phyloP scores from a whole-genome alignment of 2,888 invertebrate species.

The Resseliella maxima region DNA sequence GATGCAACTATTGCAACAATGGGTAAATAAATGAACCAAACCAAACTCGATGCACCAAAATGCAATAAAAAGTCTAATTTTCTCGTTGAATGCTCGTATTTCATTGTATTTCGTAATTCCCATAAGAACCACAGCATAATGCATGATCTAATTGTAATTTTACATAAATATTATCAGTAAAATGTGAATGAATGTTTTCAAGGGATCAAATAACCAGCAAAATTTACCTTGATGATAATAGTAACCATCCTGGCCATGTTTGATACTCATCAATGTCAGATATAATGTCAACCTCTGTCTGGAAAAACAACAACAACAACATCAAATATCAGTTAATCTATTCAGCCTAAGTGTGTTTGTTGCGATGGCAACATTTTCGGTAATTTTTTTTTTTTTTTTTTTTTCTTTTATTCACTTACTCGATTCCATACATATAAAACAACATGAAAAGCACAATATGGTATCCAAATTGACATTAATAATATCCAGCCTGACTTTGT shows the following conservation, averaged over 20 bases:
- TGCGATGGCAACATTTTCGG: no score
- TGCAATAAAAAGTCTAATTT: slow-evolving; percentile 94
- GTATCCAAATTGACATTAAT: slow-evolving; percentile 80
- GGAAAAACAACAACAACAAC: slow-evolving; percentile 62
- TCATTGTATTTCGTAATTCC: slow-evolving; percentile 79
- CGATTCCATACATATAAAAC: slow-evolving; percentile 95
- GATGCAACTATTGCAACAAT: slow-evolving; percentile 92
- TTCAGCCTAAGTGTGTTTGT: no score
- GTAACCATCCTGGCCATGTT: slow-evolving; percentile 97
- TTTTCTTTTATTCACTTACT: no score
- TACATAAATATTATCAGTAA: not conserved
- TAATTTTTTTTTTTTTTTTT: no score
- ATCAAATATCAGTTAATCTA: no score
- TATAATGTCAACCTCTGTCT: slow-evolving; percentile 96
- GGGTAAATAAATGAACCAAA: slow-evolving; percentile 98
- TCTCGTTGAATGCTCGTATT: slow-evolving; percentile 81
- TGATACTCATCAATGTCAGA: slow-evolving; percentile 98
- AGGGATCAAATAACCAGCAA: not conserved
- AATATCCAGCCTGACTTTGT: slow-evolving; percentile 79
- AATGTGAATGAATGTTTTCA: not conserved
- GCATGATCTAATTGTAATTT: slow-evolving; percentile 70
- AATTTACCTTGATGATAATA: slow-evolving; percentile 77
- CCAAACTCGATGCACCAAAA: slow-evolving; percentile 96
- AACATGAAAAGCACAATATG: slow-evolving; percentile 91
- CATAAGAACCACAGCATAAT: slow-evolving; percentile 91